A percentile compares a stretch with the other conserved stretches of the same genome.
phyloP scores from a whole-genome alignment of 1,140 invertebrate species.

The Colletes gigas region DNA sequence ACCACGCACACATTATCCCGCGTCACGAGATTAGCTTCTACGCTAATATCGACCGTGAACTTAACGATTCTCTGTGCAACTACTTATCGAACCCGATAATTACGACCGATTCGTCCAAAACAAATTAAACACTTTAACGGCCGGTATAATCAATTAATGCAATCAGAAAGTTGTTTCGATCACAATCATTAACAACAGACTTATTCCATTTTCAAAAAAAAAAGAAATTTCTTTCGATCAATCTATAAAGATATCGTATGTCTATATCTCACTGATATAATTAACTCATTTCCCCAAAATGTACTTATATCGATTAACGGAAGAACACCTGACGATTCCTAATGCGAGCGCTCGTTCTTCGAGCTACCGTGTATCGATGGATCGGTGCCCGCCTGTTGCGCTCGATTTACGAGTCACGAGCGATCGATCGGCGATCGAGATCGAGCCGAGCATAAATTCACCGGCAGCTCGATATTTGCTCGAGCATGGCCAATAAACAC shows the following conservation, averaged over 20 bases:
- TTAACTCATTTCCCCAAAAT: no score
- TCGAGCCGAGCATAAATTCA: conserved; percentile 51
- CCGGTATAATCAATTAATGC: no score
- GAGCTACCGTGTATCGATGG: background rate
- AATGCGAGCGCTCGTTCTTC: background rate
- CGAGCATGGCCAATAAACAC: conserved; percentile 62
- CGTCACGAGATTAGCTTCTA: background rate
- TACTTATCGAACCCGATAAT: background rate
- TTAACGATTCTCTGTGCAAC: background rate
- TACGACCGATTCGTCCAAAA: background rate
- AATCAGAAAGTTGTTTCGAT: background rate
- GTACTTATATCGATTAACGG: background rate
- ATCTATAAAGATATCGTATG: no score
- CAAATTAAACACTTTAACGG: no score
- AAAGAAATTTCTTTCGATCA: no score
- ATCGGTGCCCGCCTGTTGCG: conserved; percentile 37
- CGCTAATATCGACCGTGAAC: conserved; percentile 5
- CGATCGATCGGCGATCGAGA: conserved; percentile 51
- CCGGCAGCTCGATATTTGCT: conserved; percentile 43
- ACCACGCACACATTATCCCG: background rate
- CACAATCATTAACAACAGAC: no score
- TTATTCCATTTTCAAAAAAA: no score
- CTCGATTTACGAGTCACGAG: conserved; percentile 43
- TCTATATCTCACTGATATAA: no score
- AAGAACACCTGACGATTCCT: conserved; percentile 8